Conservation (phyloP, 1,140 invertebrate genomes). For the Lucilia sericata region DNA sequence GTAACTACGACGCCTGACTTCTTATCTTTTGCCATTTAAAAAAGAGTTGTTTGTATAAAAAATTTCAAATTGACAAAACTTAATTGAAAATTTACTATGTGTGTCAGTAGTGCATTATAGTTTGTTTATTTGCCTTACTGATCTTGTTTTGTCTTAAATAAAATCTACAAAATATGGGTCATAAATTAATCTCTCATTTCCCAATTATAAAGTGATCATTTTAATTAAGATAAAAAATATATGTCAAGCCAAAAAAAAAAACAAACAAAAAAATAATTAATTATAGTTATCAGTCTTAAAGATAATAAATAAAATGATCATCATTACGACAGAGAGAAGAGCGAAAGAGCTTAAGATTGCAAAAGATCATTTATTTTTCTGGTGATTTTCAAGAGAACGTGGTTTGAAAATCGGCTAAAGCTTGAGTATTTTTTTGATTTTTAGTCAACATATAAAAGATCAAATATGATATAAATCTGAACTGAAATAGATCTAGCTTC, state of each 20-base stretch:
- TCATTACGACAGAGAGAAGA: neutral
- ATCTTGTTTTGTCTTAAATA: neutral
- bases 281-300: neutral
- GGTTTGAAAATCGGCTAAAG: no score
- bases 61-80: neutral
- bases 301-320: neutral
- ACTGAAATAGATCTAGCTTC: no score
- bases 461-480: no score
- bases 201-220: constrained; percentile 25
- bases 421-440: no score
- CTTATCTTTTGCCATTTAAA: no score
- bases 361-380: no score
- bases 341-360: no score
- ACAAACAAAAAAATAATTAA: neutral
- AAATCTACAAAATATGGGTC: constrained; percentile 11
- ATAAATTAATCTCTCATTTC: constrained; percentile 40
- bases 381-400: no score
- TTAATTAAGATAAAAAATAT: constrained; percentile 12
- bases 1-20: no score
- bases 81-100: neutral
- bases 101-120: neutral
- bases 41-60: neutral
- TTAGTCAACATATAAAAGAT: no score
- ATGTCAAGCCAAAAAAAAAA: neutral
- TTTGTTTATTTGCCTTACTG: neutral